phyloP scores from a whole-genome alignment of 2,113 vertebrate genomes.

The Macrotis lagotis region DNA sequence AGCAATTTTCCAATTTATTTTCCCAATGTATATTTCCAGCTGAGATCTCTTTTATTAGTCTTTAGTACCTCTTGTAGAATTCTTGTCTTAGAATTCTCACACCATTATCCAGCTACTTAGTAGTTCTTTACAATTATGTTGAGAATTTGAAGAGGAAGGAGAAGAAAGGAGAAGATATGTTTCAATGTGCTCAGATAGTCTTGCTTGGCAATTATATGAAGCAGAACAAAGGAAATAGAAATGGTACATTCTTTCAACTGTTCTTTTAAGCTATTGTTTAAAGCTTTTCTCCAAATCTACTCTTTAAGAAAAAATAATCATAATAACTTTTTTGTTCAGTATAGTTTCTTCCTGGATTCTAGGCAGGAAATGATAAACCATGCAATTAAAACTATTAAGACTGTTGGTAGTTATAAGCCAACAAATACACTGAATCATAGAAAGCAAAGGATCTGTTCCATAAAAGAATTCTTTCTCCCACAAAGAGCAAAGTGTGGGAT shows the following conservation, averaged over 20 bases:
- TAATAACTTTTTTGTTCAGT: constrained; percentile 49
- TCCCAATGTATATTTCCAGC: constrained; percentile 68
- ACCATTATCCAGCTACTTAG: constrained; percentile 49
- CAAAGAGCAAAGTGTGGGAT: background rate
- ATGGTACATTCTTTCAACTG: background rate
- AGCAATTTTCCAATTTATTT: constrained; percentile 72
- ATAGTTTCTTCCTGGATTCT: background rate
- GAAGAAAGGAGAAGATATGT: constrained; percentile 38
- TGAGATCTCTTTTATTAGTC: constrained; percentile 69
- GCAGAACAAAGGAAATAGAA: constrained; percentile 22
- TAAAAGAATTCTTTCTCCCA: constrained; percentile 18
- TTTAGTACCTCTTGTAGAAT: constrained; percentile 55
- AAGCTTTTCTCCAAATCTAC: constrained; percentile 23
- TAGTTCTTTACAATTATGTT: constrained; percentile 43
- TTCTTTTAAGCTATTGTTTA: constrained; percentile 48
- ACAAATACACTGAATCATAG: constrained; percentile 55
- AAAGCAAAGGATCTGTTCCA: constrained; percentile 27
- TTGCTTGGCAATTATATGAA: constrained; percentile 38
- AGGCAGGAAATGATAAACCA: constrained; percentile 19
- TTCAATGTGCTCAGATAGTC: constrained; percentile 9
- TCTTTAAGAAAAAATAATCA: constrained; percentile 39
- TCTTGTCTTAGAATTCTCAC: constrained; percentile 41
- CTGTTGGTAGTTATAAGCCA: constrained; percentile 35
- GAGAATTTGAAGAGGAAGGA: constrained; percentile 22
- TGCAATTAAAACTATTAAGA: constrained; percentile 61